Conservation (phyloP, 2,888 invertebrate species). For the Carpatolechia fugitivella region DNA sequence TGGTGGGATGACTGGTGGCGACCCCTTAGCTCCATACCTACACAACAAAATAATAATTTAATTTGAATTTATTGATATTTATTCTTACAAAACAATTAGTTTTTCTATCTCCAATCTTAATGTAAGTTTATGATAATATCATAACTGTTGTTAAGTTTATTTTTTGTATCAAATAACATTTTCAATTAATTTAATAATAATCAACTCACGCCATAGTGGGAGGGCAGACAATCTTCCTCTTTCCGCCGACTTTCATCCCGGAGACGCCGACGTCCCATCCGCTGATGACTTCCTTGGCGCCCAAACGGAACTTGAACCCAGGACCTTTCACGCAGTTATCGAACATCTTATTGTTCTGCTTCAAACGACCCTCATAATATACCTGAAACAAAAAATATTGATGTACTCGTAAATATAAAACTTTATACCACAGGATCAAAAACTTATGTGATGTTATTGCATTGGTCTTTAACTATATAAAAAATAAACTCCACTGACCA, state of each 20-base stretch:
- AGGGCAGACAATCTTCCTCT: constrained; percentile 90
- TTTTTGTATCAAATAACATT: too few species aligned
- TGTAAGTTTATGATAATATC: too few species aligned
- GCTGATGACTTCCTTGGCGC: constrained; percentile 91
- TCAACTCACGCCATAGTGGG: constrained; percentile 89
- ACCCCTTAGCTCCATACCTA: constrained; percentile 87
- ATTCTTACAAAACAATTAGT: too few species aligned
- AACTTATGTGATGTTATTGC: too few species aligned
- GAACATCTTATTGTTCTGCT: constrained; percentile 91
- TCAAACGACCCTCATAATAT: constrained; percentile 91
- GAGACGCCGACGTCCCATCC: constrained; percentile 94
- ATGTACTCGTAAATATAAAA: neutral
- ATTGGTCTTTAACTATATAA: too few species aligned
- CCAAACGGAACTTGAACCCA: constrained; percentile 92
- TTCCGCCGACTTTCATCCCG: constrained; percentile 97
- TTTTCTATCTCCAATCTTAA: too few species aligned
- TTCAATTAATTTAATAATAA: neutral
- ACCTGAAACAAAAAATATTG: constrained; percentile 68
- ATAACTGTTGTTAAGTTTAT: too few species aligned
- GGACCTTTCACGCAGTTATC: constrained; percentile 85
- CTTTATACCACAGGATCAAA: too few species aligned
- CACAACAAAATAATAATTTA: constrained; percentile 17
- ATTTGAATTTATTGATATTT: too few species aligned
- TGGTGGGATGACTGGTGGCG: constrained; percentile 91
- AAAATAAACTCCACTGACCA: constrained; percentile 49